These are phyloP conservation scores for Oncopodura yosiiana DNA, from an alignment of 1,140 invertebrate genomes.

Conservation along the genomic window DNA sequence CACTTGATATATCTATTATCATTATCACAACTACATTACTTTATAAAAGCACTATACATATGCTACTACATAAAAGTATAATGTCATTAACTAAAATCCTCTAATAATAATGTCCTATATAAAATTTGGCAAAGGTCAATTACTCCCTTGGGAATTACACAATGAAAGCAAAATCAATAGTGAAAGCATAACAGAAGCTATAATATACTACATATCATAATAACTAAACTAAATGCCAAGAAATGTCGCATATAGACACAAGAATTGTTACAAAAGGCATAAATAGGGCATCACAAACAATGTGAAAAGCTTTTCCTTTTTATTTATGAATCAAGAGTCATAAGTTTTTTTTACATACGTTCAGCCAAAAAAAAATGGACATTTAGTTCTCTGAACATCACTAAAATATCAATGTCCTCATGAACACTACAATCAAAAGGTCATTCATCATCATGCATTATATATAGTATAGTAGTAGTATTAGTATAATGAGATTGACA, in stretches of 20 bases:
- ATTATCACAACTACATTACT: not conserved
- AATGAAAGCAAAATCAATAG: not conserved
- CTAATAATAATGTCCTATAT: not conserved
- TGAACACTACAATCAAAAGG: not conserved
- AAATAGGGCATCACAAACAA: not conserved
- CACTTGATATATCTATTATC: not conserved
- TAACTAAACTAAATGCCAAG: too few relatives aligned
- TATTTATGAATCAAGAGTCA: not conserved
- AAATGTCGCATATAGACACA: not conserved
- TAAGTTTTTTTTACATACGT: too few relatives aligned
- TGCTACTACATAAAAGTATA: too few relatives aligned
- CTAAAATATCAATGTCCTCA: not conserved
- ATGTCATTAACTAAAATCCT: not conserved
- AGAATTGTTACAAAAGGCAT: not conserved
- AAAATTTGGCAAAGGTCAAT: constrained; percentile 13
- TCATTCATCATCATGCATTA: not conserved
- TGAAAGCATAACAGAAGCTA: not conserved
- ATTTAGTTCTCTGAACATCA: not conserved
- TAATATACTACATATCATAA: not conserved
- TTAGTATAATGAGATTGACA: not conserved
- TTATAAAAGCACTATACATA: not conserved
- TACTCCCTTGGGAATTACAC: constrained; percentile 20
- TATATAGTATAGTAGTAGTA: not conserved
- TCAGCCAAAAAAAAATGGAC: too few relatives aligned
- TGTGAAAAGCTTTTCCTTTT: not conserved